A percentile compares a stretch with the other conserved stretches of the same genome.
Conservation (phyloP, 2,888 invertebrate genomes). For the Eristalis tenax region DNA sequence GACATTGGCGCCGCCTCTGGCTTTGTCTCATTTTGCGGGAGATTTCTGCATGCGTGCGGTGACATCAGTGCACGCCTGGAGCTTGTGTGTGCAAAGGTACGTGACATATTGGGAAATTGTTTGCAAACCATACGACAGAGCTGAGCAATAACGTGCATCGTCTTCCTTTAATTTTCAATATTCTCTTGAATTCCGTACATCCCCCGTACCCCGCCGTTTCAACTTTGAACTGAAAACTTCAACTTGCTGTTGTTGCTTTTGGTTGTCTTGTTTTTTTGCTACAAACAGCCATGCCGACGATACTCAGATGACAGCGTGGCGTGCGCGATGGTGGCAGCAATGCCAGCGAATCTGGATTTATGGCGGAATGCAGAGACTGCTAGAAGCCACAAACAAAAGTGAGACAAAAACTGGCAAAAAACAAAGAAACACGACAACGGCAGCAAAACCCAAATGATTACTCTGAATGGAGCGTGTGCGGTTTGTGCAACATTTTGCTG, state of each 20-base stretch:
- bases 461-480: slow-evolving; percentile 55
- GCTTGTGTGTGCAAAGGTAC: slow-evolving; percentile 14
- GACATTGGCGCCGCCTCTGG: not conserved
- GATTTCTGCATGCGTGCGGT: not conserved
- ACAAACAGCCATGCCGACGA: not conserved
- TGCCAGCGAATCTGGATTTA: slow-evolving; percentile 51
- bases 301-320: not conserved
- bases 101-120: slow-evolving; percentile 58
- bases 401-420: slow-evolving; percentile 1
- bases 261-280: not conserved
- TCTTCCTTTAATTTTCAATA: slow-evolving; percentile 3
- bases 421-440: not conserved
- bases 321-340: slow-evolving; percentile 1
- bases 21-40: not conserved
- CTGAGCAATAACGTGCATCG: slow-evolving; percentile 31
- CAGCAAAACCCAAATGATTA: slow-evolving; percentile 37
- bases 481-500: slow-evolving; percentile 55
- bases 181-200: not conserved
- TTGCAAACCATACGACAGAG: slow-evolving; percentile 28
- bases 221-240: slow-evolving; percentile 55
- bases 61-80: not conserved
- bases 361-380: slow-evolving; percentile 4
- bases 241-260: not conserved
- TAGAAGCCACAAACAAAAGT: slow-evolving; percentile 29
- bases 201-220: not conserved